Percentiles rank a stretch among this genome's conserved stretches.
Conservation (phyloP, 2,888 invertebrate genomes). For the Drosophila stalkeri region DNA sequence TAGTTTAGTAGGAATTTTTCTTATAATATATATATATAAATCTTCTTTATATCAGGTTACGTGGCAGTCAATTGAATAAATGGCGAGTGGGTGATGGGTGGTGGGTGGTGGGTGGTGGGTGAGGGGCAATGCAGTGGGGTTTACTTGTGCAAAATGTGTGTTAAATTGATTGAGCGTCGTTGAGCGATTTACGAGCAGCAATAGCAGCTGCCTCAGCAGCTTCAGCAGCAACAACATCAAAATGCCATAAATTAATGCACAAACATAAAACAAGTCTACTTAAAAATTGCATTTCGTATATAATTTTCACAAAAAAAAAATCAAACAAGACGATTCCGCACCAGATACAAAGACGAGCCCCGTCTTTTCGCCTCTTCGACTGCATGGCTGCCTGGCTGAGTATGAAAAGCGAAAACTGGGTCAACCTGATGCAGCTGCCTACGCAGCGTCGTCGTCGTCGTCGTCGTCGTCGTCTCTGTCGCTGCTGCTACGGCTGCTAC, state of each 20-base stretch:
- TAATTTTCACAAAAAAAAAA: conserved; percentile 63
- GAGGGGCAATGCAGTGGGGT: background rate
- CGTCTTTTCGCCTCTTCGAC: conserved; percentile 14
- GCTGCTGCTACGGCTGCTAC: conserved; percentile 20
- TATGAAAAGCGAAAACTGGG: conserved; percentile 78
- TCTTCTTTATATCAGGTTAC: conserved; percentile 46
- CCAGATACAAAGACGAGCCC: conserved; percentile 36
- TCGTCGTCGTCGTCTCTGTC: conserved; percentile 5
- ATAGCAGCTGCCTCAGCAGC: conserved; percentile 4
- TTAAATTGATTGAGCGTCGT: conserved; percentile 68
- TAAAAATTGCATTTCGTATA: conserved; percentile 69
- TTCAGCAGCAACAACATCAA: conserved; percentile 19
- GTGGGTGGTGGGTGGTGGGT: background rate
- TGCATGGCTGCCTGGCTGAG: conserved; percentile 15
- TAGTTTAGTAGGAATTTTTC: conserved; percentile 75
- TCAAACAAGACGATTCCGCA: conserved; percentile 45
- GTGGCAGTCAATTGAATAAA: conserved; percentile 73
- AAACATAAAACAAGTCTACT: conserved; percentile 56
- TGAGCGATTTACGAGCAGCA: conserved; percentile 36
- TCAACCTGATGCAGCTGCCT: conserved; percentile 78
- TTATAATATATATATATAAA: background rate
- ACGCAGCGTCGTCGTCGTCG: conserved; percentile 56
- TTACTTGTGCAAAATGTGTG: conserved; percentile 60
- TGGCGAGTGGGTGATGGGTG: conserved; percentile 19
- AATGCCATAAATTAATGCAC: conserved; percentile 56